These are phyloP conservation scores for Athrips mouffetella DNA, from an alignment of 2,888 invertebrate species.

Conservation along the genomic window DNA sequence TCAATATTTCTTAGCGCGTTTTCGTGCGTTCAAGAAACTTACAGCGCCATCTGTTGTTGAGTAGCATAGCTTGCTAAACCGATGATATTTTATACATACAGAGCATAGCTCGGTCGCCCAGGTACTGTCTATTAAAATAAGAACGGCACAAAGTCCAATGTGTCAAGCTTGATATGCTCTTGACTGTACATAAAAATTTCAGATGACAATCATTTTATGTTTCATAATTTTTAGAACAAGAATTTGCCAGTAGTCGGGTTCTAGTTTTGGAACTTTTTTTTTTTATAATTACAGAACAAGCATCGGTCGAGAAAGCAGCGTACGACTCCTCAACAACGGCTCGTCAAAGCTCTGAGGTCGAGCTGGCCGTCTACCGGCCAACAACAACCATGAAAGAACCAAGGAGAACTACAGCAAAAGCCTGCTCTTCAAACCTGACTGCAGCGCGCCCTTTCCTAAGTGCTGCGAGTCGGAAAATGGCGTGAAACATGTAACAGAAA, in stretches of 20 bases:
- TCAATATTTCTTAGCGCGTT: too few relatives aligned
- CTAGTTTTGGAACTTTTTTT: not conserved
- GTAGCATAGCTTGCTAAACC: too few relatives aligned
- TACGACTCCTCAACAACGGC: constrained; percentile 64
- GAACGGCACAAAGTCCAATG: too few relatives aligned
- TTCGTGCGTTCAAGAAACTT: too few relatives aligned
- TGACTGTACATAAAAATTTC: not conserved
- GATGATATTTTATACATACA: too few relatives aligned
- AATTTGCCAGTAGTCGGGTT: not conserved
- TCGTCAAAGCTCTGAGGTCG: constrained; percentile 70
- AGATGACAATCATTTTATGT: not conserved
- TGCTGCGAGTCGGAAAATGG: constrained; percentile 63
- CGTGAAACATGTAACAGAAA: constrained; percentile 35
- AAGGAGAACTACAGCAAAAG: constrained; percentile 61
- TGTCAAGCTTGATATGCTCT: too few relatives aligned
- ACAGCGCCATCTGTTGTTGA: too few relatives aligned
- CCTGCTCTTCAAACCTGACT: constrained; percentile 44
- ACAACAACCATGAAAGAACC: constrained; percentile 54
- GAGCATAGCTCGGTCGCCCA: too few relatives aligned
- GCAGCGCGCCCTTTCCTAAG: constrained; percentile 58
- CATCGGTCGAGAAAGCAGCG: constrained; percentile 66
- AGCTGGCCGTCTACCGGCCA: constrained; percentile 47
- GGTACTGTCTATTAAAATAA: too few relatives aligned
- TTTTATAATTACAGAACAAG: constrained; percentile 47
- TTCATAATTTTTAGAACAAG: not conserved